phyloP scores from a whole-genome alignment of 1,140 invertebrate genomes.

The Drosophila repleta region DNA sequence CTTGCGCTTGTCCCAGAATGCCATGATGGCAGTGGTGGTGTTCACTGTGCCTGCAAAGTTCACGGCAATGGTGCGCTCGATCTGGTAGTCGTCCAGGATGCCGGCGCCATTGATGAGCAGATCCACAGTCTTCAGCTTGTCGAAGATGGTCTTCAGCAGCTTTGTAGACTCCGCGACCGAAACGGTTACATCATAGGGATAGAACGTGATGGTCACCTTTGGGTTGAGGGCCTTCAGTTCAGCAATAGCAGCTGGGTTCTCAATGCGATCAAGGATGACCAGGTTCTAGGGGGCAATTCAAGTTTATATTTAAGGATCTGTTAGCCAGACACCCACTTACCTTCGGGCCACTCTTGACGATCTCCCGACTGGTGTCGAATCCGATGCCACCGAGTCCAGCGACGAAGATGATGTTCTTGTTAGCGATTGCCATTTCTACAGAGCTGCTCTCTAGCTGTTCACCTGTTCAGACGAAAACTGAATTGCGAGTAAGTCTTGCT shows the following conservation, averaged over 20 bases:
- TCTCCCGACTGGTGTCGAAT: constrained; percentile 66
- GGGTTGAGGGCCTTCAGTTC: constrained; percentile 69
- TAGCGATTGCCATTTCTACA: constrained; percentile 58
- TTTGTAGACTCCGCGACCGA: constrained; percentile 55
- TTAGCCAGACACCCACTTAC: constrained; percentile 13
- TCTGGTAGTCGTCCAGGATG: constrained; percentile 72
- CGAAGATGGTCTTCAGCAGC: constrained; percentile 66
- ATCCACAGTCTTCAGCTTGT: constrained; percentile 68
- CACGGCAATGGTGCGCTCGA: constrained; percentile 78
- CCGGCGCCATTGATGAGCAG: constrained; percentile 78
- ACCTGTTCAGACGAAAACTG: constrained; percentile 39
- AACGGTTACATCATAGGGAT: constrained; percentile 73
- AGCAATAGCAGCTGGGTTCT: constrained; percentile 66
- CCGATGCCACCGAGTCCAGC: constrained; percentile 78
- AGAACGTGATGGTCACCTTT: constrained; percentile 69
- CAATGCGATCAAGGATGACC: constrained; percentile 70
- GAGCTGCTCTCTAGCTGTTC: constrained; percentile 10
- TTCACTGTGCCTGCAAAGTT: constrained; percentile 78
- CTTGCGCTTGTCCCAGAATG: constrained; percentile 86
- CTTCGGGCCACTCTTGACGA: constrained; percentile 63
- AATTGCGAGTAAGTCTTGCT: constrained; percentile 23
- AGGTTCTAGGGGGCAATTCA: constrained; percentile 48
- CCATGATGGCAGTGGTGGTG: constrained; percentile 72
- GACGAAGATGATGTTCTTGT: constrained; percentile 78
- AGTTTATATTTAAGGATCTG: neutral